phyloP scores from a whole-genome alignment of 2,888 invertebrate genomes.

The Zootermopsis nevadensis region DNA sequence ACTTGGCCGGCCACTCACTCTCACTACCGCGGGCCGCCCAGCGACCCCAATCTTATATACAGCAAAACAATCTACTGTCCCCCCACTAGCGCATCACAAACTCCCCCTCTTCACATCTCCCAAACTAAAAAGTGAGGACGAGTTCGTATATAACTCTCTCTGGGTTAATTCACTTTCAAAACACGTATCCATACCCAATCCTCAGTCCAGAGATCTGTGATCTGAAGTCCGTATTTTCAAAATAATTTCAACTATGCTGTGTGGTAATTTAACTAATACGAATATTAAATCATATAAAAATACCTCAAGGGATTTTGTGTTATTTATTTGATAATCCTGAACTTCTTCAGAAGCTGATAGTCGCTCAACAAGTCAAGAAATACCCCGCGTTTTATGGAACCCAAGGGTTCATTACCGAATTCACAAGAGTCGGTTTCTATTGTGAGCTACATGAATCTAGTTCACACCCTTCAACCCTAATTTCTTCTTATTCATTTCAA shows the following conservation, averaged over 20 bases:
- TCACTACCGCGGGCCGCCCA: conserved; percentile 15
- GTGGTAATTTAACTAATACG: no score
- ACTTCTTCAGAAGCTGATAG: no score
- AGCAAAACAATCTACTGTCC: background rate
- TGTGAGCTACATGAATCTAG: no score
- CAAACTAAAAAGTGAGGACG: background rate
- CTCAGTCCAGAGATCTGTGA: background rate
- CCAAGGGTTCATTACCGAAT: no score
- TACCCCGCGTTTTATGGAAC: no score
- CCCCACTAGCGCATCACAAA: background rate
- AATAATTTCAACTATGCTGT: background rate
- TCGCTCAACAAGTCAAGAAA: no score
- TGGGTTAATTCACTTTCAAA: background rate
- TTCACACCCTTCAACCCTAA: no score
- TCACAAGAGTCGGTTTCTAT: no score
- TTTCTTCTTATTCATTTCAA: no score
- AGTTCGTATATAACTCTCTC: background rate
- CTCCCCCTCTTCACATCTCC: background rate
- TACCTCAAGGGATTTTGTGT: no score
- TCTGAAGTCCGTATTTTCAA: background rate
- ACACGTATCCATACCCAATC: background rate
- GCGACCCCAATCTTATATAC: conserved; percentile 4
- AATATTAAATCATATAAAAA: no score
- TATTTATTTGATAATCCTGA: no score
- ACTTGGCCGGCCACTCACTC: conserved; percentile 14